Evolutionary conservation across 2,888 invertebrate genomes (phyloP).

Genomic region (Leistus spinibarbis): DNA sequence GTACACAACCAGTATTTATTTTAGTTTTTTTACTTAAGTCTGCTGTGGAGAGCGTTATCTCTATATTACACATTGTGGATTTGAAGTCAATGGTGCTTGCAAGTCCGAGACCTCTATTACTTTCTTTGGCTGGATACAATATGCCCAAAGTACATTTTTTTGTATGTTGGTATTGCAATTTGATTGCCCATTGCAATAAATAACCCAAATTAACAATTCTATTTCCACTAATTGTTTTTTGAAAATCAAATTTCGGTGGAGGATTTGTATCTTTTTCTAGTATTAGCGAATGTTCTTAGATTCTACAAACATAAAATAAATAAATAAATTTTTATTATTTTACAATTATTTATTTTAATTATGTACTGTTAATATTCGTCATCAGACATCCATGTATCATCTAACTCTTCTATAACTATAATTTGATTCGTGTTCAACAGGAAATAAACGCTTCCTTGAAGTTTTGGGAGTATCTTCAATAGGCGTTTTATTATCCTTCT

Average conservation of each 20-base stretch:
- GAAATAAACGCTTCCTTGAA: no score
- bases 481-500: no score
- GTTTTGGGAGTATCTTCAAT: no score
- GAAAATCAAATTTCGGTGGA: no score
- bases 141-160: neutral
- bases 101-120: neutral
- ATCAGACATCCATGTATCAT: no score
- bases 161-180: constrained; percentile 9
- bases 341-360: no score
- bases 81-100: neutral
- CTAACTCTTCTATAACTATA: no score
- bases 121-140: constrained; percentile 7
- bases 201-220: constrained; percentile 6
- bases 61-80: constrained; percentile 3
- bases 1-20: neutral
- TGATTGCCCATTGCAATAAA: constrained; percentile 3
- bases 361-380: no score
- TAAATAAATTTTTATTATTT: no score
- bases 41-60: neutral
- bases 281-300: neutral
- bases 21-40: neutral
- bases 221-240: constrained; percentile 6
- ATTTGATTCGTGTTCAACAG: no score
- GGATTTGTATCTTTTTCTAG: neutral
- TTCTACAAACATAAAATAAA: no score